A percentile compares a stretch with the other conserved stretches of the same genome.
These are phyloP conservation scores for Eretmocerus hayati DNA, from an alignment of 2,888 invertebrate species.

Conservation along the genomic window DNA sequence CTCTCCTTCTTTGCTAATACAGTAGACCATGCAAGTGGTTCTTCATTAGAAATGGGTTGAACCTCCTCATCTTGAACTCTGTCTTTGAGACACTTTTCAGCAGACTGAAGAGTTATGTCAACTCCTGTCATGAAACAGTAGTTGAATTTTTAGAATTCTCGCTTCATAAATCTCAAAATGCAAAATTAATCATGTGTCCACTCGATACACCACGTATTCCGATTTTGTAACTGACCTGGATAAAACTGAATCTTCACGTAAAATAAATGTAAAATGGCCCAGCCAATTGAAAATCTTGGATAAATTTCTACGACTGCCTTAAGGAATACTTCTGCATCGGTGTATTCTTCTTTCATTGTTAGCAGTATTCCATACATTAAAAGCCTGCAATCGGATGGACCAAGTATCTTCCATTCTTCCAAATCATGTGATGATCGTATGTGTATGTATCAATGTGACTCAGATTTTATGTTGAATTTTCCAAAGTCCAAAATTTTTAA, in stretches of 20 bases:
- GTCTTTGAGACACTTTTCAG: conserved; percentile 31
- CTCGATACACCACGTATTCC: neutral
- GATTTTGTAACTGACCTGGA: conserved; percentile 26
- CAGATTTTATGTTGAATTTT: too few species aligned
- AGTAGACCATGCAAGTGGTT: conserved; percentile 34
- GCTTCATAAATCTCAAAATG: neutral
- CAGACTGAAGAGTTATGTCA: conserved; percentile 29
- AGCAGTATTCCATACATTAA: conserved; percentile 30
- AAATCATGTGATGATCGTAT: too few species aligned
- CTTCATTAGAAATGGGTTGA: conserved; percentile 16
- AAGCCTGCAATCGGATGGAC: conserved; percentile 30
- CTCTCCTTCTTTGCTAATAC: conserved; percentile 25
- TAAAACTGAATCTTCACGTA: conserved; percentile 31
- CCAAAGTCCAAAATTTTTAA: too few species aligned
- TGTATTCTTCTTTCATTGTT: conserved; percentile 24
- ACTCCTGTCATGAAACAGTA: conserved; percentile 26
- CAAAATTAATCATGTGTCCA: neutral
- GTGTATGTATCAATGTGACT: too few species aligned
- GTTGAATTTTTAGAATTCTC: neutral
- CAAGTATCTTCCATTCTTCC: too few species aligned
- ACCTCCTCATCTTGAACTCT: conserved; percentile 15
- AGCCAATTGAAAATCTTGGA: conserved; percentile 33
- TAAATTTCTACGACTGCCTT: conserved; percentile 28
- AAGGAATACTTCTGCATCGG: conserved; percentile 32
- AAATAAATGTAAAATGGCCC: conserved; percentile 33